Conservation (phyloP, 2,797 vertebrate genomes). For the Sebastes baramenuke region DNA sequence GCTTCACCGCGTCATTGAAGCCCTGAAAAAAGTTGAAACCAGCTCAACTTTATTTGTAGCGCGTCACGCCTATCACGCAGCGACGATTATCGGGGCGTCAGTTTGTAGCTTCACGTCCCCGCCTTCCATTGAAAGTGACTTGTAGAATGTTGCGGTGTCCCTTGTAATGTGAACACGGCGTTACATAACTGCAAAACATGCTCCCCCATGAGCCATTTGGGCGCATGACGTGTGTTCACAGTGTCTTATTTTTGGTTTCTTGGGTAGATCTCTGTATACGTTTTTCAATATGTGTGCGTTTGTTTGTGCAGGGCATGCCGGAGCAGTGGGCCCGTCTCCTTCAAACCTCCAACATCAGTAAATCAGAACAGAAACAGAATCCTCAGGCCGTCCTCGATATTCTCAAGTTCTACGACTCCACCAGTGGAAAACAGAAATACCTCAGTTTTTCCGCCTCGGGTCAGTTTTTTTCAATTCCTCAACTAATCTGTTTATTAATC, state of each 20-base stretch:
- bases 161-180: too few species aligned
- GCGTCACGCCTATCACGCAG: fast-evolving
- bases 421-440: conserved; percentile 96
- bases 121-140: too few species aligned
- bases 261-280: background rate
- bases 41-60: too few species aligned
- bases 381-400: conserved; percentile 97
- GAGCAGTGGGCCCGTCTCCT: conserved; percentile 98
- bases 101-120: too few species aligned
- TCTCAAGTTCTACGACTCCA: conserved; percentile 97
- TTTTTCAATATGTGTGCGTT: background rate
- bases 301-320: conserved; percentile 92
- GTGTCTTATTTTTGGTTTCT: background rate
- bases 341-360: conserved; percentile 98
- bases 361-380: conserved; percentile 98
- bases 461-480: conserved; percentile 68
- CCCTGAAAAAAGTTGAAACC: too few species aligned
- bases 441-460: conserved; percentile 94
- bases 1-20: too few species aligned
- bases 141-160: fast-evolving
- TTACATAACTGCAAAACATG: background rate
- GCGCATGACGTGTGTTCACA: background rate
- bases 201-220: background rate
- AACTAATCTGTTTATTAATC: background rate
- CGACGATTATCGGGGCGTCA: too few species aligned